Base-by-base conservation (phyloP, 2,113 vertebrate genomes). In the Myrmecophaga tridactyla region DNA sequence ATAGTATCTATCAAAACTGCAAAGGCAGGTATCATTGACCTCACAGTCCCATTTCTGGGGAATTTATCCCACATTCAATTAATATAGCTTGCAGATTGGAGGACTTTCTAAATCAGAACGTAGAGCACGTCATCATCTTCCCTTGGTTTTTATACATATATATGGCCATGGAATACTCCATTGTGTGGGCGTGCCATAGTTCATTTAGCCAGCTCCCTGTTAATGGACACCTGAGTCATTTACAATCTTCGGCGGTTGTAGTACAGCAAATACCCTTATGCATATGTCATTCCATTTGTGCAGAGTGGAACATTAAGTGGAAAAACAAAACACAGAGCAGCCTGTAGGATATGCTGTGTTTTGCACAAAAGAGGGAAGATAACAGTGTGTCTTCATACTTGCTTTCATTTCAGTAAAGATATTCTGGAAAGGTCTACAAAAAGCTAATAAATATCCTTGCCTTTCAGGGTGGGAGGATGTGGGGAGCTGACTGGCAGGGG, bases 381-480 rank as follows among this genome's bases (percentile, higher is more conserved):
- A 70, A 82, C 56, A 62, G 12, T 29, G 18, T 78, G n/a, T n/a
- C 73, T 81, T 90, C 73, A n/a, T 27, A 53, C 84, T 93, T 67
- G 36, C 41, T 67, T 95, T 14, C n/a, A 43, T 34, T 51, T 85
- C 56, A 60, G 43, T 53, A 65, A 41, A 89, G 92, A 73, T 12
- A 43, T 48, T 67, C 36, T 23, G 56, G 84, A 93, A 39, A 31
- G 63, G 23, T 3, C 70, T 46, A 92, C 62, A 36, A 25, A 53
- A 81, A 70, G 5, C 41, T 25, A 14, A 58, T 27, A 60, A 21
- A 39, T 65, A 65, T 12, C 36, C 39, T 58, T n/a, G 87, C 46
- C 73, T 46, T 76, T 29, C 9, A 31, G 62, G 72, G 31, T n/a
- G 7, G 75, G 21, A 18, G 73, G 51, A 13, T 15, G 0, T 14